A percentile compares a stretch with the other conserved stretches of the same genome.
Evolutionary conservation across 1,140 invertebrate genomes (phyloP).

Genomic region (Samia ricini): DNA sequence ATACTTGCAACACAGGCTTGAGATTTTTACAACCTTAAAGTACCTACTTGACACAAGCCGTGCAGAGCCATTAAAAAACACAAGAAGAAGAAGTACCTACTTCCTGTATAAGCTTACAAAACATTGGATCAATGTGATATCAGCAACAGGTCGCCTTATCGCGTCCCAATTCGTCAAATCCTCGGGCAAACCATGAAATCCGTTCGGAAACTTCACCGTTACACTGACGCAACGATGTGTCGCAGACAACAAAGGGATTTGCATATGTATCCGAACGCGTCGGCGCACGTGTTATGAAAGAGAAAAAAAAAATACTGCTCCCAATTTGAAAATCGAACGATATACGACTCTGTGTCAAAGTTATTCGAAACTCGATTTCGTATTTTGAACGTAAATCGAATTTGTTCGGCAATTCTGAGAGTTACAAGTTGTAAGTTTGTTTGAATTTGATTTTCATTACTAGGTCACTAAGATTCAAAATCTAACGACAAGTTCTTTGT

Average conservation of each 20-base stretch:
- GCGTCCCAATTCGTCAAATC: slow-evolving; percentile 7
- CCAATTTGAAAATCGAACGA: slow-evolving; percentile 4
- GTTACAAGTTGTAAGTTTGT: background rate
- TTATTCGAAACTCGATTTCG: background rate
- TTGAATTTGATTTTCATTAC: background rate
- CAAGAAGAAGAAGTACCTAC: too few relatives aligned
- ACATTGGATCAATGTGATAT: background rate
- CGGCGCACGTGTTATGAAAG: slow-evolving; percentile 28
- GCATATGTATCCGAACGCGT: slow-evolving; percentile 55
- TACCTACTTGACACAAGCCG: too few relatives aligned
- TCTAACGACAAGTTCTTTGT: background rate
- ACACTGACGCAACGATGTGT: slow-evolving; percentile 44
- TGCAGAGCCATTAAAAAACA: too few relatives aligned
- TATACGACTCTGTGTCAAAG: background rate
- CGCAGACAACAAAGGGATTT: slow-evolving; percentile 63
- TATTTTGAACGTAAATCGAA: background rate
- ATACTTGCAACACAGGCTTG: too few relatives aligned
- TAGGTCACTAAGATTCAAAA: background rate
- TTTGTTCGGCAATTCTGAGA: background rate
- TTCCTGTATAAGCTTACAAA: background rate
- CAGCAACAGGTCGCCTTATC: slow-evolving; percentile 1
- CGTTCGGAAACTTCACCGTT: slow-evolving; percentile 2
- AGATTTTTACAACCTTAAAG: too few relatives aligned
- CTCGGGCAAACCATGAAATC: slow-evolving; percentile 9
- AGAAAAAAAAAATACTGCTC: slow-evolving; percentile 1